Base-by-base conservation (phyloP, 2,888 invertebrate genomes). In the Clivina fossor region DNA sequence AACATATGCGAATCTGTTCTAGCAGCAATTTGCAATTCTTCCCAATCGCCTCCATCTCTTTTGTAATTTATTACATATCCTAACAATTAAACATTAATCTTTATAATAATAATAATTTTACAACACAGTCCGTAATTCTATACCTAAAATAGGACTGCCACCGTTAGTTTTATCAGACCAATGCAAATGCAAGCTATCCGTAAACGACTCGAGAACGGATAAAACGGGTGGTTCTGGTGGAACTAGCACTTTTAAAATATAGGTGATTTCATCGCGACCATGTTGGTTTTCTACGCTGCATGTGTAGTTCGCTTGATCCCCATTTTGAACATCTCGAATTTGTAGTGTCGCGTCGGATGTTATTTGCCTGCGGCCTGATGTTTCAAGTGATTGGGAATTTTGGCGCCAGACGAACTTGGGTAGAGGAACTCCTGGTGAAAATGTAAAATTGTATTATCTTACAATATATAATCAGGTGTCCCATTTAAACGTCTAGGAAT, bases 11-110 rank as follows among this genome's bases (percentile, higher is more conserved):
- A 86, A 58, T 86, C 86, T 4, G 86, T 85, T 58, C 88, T 85
- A 4, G 90, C 86, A 61, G 90, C 87, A 49, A 93, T 87, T 71
- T 91, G 91, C 57, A 91, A 75, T 71, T 93, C 93, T 70, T 93
- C 91, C 93, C 93, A 93, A 68, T 93, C 93, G 0, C 93, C 93
- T 66, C 88, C 89, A 65, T 92, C 90, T 9, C 90, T 80, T 70
- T 92, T 92, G 73, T 91, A 93, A 76, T 92, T 92, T 59, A 93
- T 88, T 3, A 91, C 90, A 73, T 92, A 93, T 26, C 92, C 92
- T 79, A 70, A 47, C 65, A 50, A 9, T 19, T 11, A 26, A 24
- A 30, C 1, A 11, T 40, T 18, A 38, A 38, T 3, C 1, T 15
- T 22, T 22, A 41, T 20, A 2, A 20, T 13, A 22, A 2, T 9